Base-by-base conservation (phyloP, 2,113 vertebrate genomes). In the Ceyx margarethae region DNA sequence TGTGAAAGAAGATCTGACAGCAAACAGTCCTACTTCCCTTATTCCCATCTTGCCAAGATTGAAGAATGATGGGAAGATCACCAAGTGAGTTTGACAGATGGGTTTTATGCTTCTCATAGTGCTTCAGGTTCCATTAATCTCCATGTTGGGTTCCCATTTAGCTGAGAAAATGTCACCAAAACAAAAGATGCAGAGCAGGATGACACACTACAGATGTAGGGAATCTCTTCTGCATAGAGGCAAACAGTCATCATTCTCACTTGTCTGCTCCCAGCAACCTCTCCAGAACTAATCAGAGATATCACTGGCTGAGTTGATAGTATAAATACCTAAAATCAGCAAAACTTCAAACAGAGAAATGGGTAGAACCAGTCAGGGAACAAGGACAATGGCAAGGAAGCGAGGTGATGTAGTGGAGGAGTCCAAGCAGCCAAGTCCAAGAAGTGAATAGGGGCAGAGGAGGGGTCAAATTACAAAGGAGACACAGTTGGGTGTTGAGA, bases 71-170 rank as follows among this genome's bases (percentile, higher is more conserved):
- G 45, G 46, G 75, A 91, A 85, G 54, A 73, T 82, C 75, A 54
- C 50, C 14, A 40, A 91, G 54, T 80, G 89, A 92, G 33, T 51
- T 85, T 92, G 92, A 95, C 87, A 95, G 91, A 96, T 87, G 85
- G 87, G 50, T 77, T 50, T 23, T 80, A 68, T 16, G 46, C 46
- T 48, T 80, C 81, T 87, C 8, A 2, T 46, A 80, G 66, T 73
- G 81, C 91, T 87, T 76, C 72, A 80, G 90, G 91, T 85, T 69
- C 85, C 79, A 89, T 95, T 95, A 87, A 92, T 91, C 94, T 91
- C 93, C 78, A 85, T 0, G 0, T 75, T 60, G 79, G 60, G 58
- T 12, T 95, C 91, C 95, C 93, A 91, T 94, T 89, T 87, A 91
- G 87, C 80, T 62, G 79, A 82, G 87, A 69, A 96, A 85, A 89